Base-by-base conservation (phyloP, 2,888 invertebrate genomes). In the Drosophila differens region DNA sequence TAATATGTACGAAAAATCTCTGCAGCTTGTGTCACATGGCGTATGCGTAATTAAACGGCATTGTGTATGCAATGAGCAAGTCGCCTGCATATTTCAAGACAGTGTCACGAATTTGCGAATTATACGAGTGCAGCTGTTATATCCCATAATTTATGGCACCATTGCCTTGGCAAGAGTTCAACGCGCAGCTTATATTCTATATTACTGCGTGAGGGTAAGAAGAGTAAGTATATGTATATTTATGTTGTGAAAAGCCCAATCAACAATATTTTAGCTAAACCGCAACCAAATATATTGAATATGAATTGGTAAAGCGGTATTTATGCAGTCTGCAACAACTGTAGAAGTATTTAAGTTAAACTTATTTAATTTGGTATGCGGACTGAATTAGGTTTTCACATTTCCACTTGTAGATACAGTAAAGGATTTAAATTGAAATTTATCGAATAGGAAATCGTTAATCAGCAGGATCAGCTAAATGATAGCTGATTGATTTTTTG, bases 1-100 rank as follows among this genome's bases (percentile, higher is more conserved):
- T 37, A 22, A 30, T 41, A 30, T 49, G 54, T 35, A 39, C 35
- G 12, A n/a, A 19, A 7, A 41, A 62, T 35, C 58, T 67, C 66
- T 49, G 60, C n/a, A 41, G 16, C 35, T 33, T 41, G 77, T 22
- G n/a, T 37, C 41, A 73, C 59, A 49, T 54, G 41, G 51, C 74
- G 76, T 75, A 75, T 79, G 58, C 67, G 67, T 70, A 83, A 79
- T 83, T 80, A 63, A 73, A 72, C 44, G 70, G 61, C 64, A 72
- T 68, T 70, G 49, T 61, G 49, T 57, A 39, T 74, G 70, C 51
- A 57, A 35, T 22, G 51, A 60, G 66, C 32, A 28, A 25, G 59
- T 37, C 35, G 44, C 41, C 22, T 52, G 63, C 59, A 63, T 58
- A 62, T 51, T 68, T 69, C 58, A 59, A 41, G 47, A 53, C 30